A percentile compares a stretch with the other conserved stretches of the same genome.
Evolutionary conservation across 2,113 vertebrate genomes (phyloP).

Genomic region (Chlamydotis undulata): DNA sequence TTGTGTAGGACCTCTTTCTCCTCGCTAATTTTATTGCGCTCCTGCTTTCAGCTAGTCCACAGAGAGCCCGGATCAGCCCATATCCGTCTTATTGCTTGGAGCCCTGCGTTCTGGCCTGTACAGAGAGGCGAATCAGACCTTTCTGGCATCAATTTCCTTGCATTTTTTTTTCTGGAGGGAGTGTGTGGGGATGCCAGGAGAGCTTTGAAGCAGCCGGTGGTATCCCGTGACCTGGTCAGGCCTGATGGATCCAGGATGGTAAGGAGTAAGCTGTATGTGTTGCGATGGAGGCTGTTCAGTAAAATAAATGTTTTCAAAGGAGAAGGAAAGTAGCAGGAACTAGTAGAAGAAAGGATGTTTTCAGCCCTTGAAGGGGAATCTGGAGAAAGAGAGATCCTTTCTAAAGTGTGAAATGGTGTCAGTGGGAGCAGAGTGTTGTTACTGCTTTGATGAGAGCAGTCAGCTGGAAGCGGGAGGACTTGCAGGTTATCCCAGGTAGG

Average conservation of each 20-base stretch:
- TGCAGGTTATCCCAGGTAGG: background rate
- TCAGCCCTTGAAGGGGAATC: background rate
- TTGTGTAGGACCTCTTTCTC: background rate
- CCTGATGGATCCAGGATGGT: background rate
- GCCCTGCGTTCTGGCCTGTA: background rate
- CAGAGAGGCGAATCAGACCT: background rate
- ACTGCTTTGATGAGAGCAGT: background rate
- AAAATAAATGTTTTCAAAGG: background rate
- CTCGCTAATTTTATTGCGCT: background rate
- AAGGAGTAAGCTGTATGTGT: background rate
- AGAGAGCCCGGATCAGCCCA: background rate
- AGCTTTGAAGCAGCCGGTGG: background rate
- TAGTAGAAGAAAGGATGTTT: conserved; percentile 13
- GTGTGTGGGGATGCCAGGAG: background rate
- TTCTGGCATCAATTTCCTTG: background rate
- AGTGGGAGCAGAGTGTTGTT: background rate
- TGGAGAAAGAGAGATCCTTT: background rate
- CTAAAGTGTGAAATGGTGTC: background rate
- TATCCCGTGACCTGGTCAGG: background rate
- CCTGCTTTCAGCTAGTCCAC: background rate
- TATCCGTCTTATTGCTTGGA: background rate
- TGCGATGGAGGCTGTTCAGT: background rate
- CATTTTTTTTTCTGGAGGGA: background rate
- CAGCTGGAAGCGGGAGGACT: background rate
- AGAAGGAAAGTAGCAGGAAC: background rate